Base-by-base conservation (phyloP, 2,797 vertebrate species). In the Tapirus indicus region DNA sequence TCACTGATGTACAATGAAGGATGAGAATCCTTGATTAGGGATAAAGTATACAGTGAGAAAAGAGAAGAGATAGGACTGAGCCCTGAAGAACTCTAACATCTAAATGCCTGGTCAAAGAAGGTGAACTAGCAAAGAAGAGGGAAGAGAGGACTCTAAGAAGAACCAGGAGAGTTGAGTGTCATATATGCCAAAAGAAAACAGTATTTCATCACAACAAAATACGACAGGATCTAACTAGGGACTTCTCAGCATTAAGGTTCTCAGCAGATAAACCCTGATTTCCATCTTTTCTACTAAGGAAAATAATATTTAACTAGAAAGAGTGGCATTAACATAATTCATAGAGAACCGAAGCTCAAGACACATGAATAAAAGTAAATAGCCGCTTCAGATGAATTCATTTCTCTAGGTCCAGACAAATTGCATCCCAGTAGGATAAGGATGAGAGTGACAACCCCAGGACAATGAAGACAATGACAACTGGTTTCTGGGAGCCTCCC, bases 281-380 rank as follows among this genome's bases (percentile, higher is more conserved):
- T 83, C 52, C 75, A 60, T 88, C 23, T 91, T 75, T 52, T 56
- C 88, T 96, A 54, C 52, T 69, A 7, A 91, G 82, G 25, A 87
- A 91, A 82, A 82, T 32, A 88, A 64, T 12, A 75, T n/a, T 52
- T 69, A 60, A 68, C 35, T 56, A 32, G 49, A 72, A 95, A 80
- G 32, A 88, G 38, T 88, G 49, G 25, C 23, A 68, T 52, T 82
- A 38, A 20, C 58, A 60, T 74, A 77, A 25, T 84, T 68, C 74
- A 47, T 58, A 54, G 9, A 71, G 77, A 72, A 91, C 1, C 4
- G 29, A 87, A 94, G 60, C 35, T 83, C 12, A 1, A 60, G 60
- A 82, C 52, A 68, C n/a, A 60, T 8, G 9, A 83, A 75, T 62
- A 52, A 74, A 74, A 79, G 23, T 38, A 66, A 78, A 80, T 10